Evolutionary conservation across 2,797 vertebrate genomes (phyloP), one percentile per base, ranked within the genome.

Genomic region (Poecilia gillii): DNA sequence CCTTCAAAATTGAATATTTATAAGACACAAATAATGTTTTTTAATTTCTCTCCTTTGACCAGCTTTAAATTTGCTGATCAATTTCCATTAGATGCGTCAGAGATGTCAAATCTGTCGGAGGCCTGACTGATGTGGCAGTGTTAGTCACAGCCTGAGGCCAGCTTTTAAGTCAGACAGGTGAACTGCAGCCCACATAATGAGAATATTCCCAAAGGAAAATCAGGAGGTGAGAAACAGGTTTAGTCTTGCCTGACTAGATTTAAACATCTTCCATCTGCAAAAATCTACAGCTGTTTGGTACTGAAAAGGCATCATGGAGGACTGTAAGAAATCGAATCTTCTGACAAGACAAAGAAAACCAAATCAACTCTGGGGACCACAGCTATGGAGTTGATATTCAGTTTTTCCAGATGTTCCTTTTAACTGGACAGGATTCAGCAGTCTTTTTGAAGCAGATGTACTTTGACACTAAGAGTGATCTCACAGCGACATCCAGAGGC

Each of bases 351-450:
- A 90, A 91, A 90, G 85, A 87, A 76, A 91, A 51, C 7, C 77
- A 72, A 64, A 77, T 84, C 78, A 77, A 62, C 73, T 77, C 72
- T 85, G 80, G 80, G 85, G 80, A 83, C 76, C 45, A 66, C 33
- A 85, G 68, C 72, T 64, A 33, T 64, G 74, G 31, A 81, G 85
- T n/a, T 73, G 55, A 72, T 79, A 78, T 9, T 82, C 79, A 57
- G 25, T 88, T 93, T 93, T 93, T 93, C 91, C 92, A 94, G 93
- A 94, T 94, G 93, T 91, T 91, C 62, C 46, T 85, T 70, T 75
- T 4, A 49, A 84, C 81, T 89, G 88, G 91, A 90, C 80, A 77
- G 55, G 77, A 78, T 72, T 76, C 84, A 82, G 88, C 86, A 85
- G 87, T 79, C 57, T 86, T 45, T 78, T 57, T 82, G 57, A 84